Conservation (phyloP, 30 jellyfish, hydroid and myxozoan species). For the Cassiopea xamachana region DNA sequence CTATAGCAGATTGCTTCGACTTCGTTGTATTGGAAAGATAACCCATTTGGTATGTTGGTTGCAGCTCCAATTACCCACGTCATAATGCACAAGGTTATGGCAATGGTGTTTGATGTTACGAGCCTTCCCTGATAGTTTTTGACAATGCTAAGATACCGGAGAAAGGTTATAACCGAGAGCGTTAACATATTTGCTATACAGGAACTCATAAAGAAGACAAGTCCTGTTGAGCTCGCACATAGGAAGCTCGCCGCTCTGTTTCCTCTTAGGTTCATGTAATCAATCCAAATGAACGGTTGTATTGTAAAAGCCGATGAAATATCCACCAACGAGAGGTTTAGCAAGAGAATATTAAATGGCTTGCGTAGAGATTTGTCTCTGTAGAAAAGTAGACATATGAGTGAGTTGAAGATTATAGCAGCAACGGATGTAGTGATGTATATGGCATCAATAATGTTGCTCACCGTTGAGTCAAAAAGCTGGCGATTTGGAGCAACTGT, state of each 20-base stretch:
- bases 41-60: no score
- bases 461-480: background rate
- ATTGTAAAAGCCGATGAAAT: background rate
- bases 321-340: background rate
- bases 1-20: background rate
- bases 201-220: background rate
- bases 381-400: background rate
- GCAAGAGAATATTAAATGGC: background rate
- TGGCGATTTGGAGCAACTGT: background rate
- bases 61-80: background rate
- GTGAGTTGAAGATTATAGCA: background rate
- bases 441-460: background rate
- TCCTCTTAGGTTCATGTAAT: background rate
- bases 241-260: background rate
- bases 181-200: background rate
- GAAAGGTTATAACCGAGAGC: background rate
- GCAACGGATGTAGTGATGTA: background rate
- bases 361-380: background rate
- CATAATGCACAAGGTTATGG: background rate
- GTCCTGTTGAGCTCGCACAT: background rate
- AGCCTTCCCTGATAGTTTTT: background rate
- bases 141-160: background rate
- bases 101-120: background rate
- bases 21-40: no score
- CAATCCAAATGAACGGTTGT: conserved; percentile 17